A percentile compares a stretch with the other conserved stretches of the same genome.
These are phyloP conservation scores for Tachypleus tridentatus DNA, from an alignment of 1,140 invertebrate genomes.

Conservation along the genomic window DNA sequence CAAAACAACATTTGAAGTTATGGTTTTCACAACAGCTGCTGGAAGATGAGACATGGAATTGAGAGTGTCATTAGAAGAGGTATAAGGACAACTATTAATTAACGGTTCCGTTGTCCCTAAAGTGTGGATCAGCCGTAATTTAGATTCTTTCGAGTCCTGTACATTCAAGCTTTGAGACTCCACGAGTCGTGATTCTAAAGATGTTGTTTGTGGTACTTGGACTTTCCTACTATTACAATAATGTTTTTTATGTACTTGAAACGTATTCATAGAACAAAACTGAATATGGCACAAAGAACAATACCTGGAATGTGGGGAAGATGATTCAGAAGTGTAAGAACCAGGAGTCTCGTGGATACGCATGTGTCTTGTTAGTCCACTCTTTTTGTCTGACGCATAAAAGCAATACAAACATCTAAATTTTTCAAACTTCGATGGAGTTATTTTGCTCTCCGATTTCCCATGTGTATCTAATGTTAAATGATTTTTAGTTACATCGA, in stretches of 20 bases:
- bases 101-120: conserved; percentile 23
- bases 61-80: too few relatives aligned
- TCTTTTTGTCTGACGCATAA: conserved; percentile 85
- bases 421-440: too few relatives aligned
- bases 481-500: too few relatives aligned
- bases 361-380: conserved; percentile 85
- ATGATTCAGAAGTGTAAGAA: conserved; percentile 37
- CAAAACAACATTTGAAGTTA: too few relatives aligned
- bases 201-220: conserved; percentile 25
- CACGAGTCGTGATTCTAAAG: too few relatives aligned
- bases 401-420: conserved; percentile 65
- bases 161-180: too few relatives aligned
- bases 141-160: not conserved
- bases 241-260: conserved; percentile 78
- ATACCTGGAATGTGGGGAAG: conserved; percentile 42
- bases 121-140: conserved; percentile 18
- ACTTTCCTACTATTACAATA: conserved; percentile 82
- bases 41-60: too few relatives aligned
- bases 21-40: too few relatives aligned
- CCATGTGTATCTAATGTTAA: too few relatives aligned
- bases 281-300: conserved; percentile 91
- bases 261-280: conserved; percentile 74
- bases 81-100: too few relatives aligned
- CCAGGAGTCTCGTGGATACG: conserved; percentile 69
- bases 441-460: too few relatives aligned